Evolutionary conservation across 1,140 invertebrate species (phyloP).

Genomic region (Musca vetustissima): DNA sequence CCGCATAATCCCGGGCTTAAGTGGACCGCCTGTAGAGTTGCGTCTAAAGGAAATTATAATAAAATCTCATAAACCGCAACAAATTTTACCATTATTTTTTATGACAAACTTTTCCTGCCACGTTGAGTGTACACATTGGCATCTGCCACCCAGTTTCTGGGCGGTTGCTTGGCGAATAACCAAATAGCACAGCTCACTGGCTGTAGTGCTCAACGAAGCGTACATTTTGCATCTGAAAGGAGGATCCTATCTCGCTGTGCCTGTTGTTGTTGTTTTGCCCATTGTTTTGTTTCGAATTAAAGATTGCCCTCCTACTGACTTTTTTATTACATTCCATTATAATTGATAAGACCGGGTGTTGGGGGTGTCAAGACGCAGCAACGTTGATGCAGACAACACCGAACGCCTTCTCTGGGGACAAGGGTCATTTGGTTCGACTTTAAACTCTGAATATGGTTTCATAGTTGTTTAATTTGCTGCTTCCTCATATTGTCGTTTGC

Average conservation of each 20-base stretch:
- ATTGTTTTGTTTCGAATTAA: neutral
- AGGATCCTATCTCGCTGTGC: no score
- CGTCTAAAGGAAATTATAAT: slow-evolving; percentile 16
- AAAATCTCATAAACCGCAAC: slow-evolving; percentile 20
- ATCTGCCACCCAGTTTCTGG: no score
- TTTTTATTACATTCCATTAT: slow-evolving; percentile 11
- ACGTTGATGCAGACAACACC: neutral
- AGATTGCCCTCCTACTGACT: neutral
- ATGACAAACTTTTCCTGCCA: neutral
- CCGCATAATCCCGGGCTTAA: neutral
- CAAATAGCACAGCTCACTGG: no score
- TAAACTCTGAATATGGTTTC: neutral
- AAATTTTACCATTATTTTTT: slow-evolving; percentile 15
- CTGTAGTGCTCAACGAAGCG: no score
- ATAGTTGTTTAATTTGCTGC: neutral
- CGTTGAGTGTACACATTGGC: no score
- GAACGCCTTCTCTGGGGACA: neutral
- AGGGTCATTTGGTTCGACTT: slow-evolving; percentile 8
- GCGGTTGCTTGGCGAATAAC: no score
- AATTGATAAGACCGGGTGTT: neutral
- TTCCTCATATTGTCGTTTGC: neutral
- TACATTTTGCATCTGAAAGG: no score
- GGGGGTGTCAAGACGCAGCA: neutral
- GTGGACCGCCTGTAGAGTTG: slow-evolving; percentile 1
- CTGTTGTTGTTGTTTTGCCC: no score